Evolutionary conservation across 1,140 invertebrate genomes (phyloP), one percentile per base, ranked within the genome.

Genomic region (Bombus impatiens): DNA sequence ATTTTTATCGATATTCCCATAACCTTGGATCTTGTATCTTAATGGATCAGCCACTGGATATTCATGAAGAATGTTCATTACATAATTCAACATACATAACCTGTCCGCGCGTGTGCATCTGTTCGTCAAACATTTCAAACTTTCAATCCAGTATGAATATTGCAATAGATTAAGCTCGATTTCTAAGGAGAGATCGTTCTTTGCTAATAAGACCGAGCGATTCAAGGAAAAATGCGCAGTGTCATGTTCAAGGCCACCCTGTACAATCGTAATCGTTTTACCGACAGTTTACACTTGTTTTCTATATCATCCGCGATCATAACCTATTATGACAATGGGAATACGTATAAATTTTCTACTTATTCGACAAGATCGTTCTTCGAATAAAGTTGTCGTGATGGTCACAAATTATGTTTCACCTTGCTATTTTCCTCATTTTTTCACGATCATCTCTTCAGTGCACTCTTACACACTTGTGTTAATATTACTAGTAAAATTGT

Each of bases 21-120:
- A 83, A 83, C 85, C 53, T 86, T 83, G 80, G 53, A 86, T 86
- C 74, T 53, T 65, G 25, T 81, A 71, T 86, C 67, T 84, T 78
- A 86, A 86, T 72, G 67, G 42, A 86, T 77, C 71, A 86, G 44
- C 40, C 62, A 71, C 10, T 47, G 59, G 57, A 70, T 72, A 81
- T 68, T 82, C 37, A 35, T 82, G 40, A 37, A 15, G n/a, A 44
- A 59, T 62, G 59, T 28, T n/a, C 44, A 28, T 86, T 86, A 82
- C 62, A 70, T 86, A 86, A 86, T 86, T 22, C 44, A 2, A 6
- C 9, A 44, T 37, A 68, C 59, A 47, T 81, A 81, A 81, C 81
- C 57, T 40, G 4, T 65, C 9, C 28, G n/a, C 75, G 13, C 35
- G 32, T 57, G 59, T 40, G 83, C 35, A 42, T 44, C 15, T 78